Evolutionary conservation across 2,113 vertebrate species (phyloP), one percentile per base, ranked within the genome.

Genomic region (Pitta sordida): DNA sequence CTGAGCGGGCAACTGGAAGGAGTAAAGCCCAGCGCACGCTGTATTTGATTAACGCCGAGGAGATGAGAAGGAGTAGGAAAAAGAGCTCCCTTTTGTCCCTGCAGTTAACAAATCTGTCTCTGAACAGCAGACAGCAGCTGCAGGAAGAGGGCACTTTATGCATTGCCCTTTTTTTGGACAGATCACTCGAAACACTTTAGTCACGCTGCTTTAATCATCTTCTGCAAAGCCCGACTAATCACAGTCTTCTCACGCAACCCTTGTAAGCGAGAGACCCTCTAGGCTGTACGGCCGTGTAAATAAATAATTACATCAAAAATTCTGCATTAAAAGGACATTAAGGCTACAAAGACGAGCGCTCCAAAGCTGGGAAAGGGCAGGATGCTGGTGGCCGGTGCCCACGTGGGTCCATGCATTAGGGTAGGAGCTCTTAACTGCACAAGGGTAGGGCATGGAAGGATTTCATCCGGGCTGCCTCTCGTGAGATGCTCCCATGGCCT

Each of bases 301-400:
- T 96, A 96, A 94, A 91, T 94, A 95, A 95, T 95, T 93, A 62
- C 93, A 43, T 51, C 79, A 51, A 62, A 86, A 94, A 94, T 67
- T 88, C 83, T 9, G 65, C 83, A n/a, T 88, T 88, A 85, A 95
- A 93, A 93, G 92, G 88, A 90, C 71, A 52, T 90, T 74, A 67
- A n/a, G 59, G 85, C 79, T 30, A 30, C 75, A 83, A 64, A 88
- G 79, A 73, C 0, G 2, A 88, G 75, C 13, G 44, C 86, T 90
- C 44, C 7, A 29, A 87, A 85, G 71, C 65, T 74, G 46, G 63
- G 51, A 69, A 83, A 89, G 88, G 90, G 78, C 93, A 95, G 58
- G 79, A 51, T 70, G 85, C 32, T 80, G 90, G 63, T 85, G 4
- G 32, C 49, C 2, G 0, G 52, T 77, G 73, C 77, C 86, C 91